These are phyloP conservation scores for Drosophila truncata DNA, from an alignment of 1,140 invertebrate genomes.

Conservation along the genomic window DNA sequence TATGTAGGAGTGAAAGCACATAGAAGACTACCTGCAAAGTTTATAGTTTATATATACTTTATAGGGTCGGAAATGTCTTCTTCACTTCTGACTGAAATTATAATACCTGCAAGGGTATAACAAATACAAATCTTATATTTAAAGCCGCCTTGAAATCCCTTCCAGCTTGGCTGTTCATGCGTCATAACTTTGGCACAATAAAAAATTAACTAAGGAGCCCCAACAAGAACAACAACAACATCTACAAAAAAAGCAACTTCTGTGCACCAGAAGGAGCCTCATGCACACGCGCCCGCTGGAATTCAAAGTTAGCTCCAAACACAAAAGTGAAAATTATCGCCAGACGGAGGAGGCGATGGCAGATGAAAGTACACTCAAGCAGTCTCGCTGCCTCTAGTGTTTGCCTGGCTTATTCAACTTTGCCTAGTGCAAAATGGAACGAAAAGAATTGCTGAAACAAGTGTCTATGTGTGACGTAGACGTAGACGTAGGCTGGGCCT, in stretches of 20 bases:
- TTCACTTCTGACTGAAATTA: no score
- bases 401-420: slow-evolving; percentile 75
- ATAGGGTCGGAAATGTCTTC: no score
- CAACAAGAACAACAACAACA: slow-evolving; percentile 3
- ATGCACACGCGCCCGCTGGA: slow-evolving; percentile 39
- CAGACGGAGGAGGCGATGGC: slow-evolving; percentile 19
- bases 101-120: no score
- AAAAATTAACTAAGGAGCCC: slow-evolving; percentile 20
- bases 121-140: slow-evolving; percentile 1
- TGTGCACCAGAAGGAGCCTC: slow-evolving; percentile 37
- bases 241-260: slow-evolving; percentile 3
- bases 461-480: slow-evolving; percentile 53
- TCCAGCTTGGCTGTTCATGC: slow-evolving; percentile 7
- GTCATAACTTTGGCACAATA: slow-evolving; percentile 14
- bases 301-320: slow-evolving; percentile 50
- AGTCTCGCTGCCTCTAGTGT: slow-evolving; percentile 60
- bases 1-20: no score
- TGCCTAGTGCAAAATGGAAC: slow-evolving; percentile 44
- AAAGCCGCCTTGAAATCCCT: slow-evolving; percentile 1
- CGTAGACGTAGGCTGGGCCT: slow-evolving; percentile 44
- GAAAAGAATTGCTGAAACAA: slow-evolving; percentile 47
- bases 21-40: no score
- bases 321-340: slow-evolving; percentile 79
- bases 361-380: slow-evolving; percentile 41
- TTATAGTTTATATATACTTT: no score